phyloP scores from a whole-genome alignment of 2,113 vertebrate genomes.

The Leuciscus idus region DNA sequence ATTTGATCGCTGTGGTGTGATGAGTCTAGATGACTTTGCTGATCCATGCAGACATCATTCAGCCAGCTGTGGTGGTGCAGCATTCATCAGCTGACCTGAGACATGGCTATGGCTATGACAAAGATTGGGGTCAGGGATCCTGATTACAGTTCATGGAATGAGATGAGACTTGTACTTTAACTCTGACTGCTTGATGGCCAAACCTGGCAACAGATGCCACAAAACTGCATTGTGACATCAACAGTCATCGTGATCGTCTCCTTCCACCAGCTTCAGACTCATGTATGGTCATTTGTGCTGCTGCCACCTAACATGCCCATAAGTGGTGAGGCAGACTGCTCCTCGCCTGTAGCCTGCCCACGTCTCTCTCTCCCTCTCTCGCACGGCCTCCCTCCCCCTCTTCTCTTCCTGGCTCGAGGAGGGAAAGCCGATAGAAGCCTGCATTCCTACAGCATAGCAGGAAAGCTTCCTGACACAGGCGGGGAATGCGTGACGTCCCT shows the following conservation, averaged over 20 bases:
- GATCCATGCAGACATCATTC: constrained; percentile 18
- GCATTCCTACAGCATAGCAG: constrained; percentile 45
- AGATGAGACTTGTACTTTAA: background rate
- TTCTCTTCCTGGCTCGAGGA: constrained; percentile 30
- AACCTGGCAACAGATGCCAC: constrained; percentile 8
- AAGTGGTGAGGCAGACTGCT: constrained; percentile 42
- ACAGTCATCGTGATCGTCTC: constrained; percentile 1
- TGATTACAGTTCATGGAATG: constrained; percentile 5
- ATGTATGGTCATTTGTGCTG: constrained; percentile 30
- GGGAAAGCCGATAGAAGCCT: constrained; percentile 36
- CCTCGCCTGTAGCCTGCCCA: constrained; percentile 27
- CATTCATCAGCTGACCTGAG: constrained; percentile 21
- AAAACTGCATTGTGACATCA: background rate
- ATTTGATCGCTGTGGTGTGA: constrained; percentile 41
- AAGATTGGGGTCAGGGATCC: constrained; percentile 4
- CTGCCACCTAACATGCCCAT: constrained; percentile 51
- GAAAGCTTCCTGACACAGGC: constrained; percentile 53
- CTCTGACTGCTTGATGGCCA: constrained; percentile 13
- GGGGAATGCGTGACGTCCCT: constrained; percentile 42
- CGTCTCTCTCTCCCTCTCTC: constrained; percentile 39
- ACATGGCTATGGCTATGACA: background rate
- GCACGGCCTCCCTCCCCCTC: constrained; percentile 5
- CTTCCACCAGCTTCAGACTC: constrained; percentile 19
- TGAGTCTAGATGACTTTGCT: constrained; percentile 38
- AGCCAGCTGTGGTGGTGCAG: constrained; percentile 16